Evolutionary conservation across 1,140 invertebrate genomes (phyloP).

Genomic region (Drosophila tristis): DNA sequence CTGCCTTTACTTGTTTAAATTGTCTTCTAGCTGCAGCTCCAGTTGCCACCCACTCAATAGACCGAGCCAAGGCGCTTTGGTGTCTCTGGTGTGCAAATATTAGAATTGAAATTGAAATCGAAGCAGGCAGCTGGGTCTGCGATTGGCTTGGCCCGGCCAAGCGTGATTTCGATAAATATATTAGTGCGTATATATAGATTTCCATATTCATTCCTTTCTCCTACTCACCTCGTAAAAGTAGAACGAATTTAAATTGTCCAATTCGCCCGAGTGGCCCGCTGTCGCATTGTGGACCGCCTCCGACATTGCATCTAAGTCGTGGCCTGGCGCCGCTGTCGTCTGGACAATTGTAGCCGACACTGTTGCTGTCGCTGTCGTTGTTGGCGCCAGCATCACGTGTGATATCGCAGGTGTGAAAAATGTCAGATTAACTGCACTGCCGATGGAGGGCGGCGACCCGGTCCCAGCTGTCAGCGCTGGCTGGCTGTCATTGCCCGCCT

Average conservation of each 20-base stretch:
- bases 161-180: conserved; percentile 56
- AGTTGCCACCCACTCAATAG: background rate
- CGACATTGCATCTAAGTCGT: conserved; percentile 48
- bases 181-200: conserved; percentile 23
- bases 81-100: conserved; percentile 20
- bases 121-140: conserved; percentile 15
- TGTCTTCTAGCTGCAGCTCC: too few species aligned
- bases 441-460: conserved; percentile 17
- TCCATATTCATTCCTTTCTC: conserved; percentile 8
- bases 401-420: conserved; percentile 76
- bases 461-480: conserved; percentile 21
- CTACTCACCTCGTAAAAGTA: conserved; percentile 76
- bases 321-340: conserved; percentile 60
- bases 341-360: conserved; percentile 41
- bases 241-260: conserved; percentile 78
- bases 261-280: conserved; percentile 44
- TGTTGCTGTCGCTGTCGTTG: conserved; percentile 29
- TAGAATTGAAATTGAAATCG: conserved; percentile 34
- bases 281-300: conserved; percentile 40
- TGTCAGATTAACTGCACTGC: conserved; percentile 67
- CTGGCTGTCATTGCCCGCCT: conserved; percentile 49
- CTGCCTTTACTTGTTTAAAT: too few species aligned
- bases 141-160: background rate
- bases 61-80: conserved; percentile 2
- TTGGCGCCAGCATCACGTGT: conserved; percentile 75